Evolutionary conservation across 2,888 invertebrate species (phyloP).

Genomic region (Drosophila heteroneura): DNA sequence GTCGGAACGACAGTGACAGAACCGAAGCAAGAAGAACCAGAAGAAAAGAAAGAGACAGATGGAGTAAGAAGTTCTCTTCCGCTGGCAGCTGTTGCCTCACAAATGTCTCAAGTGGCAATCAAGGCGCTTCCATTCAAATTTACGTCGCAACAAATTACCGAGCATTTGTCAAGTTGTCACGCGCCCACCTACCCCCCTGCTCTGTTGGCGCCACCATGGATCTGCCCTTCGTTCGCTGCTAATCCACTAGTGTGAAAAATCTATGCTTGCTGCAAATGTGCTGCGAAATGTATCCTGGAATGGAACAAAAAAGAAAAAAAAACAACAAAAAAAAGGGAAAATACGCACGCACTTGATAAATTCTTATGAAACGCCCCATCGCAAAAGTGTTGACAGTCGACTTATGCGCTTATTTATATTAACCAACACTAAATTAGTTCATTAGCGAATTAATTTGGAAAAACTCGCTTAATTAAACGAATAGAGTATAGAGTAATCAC

Average conservation of each 20-base stretch:
- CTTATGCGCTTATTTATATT: slow-evolving; percentile 57
- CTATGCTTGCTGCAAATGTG: slow-evolving; percentile 75
- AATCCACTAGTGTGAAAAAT: slow-evolving; percentile 77
- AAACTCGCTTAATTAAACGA: slow-evolving; percentile 32
- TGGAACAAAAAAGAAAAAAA: neutral
- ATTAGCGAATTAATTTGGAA: slow-evolving; percentile 42
- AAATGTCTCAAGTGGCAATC: slow-evolving; percentile 85
- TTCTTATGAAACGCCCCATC: slow-evolving; percentile 48
- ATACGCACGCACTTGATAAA: slow-evolving; percentile 53
- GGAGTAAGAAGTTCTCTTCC: slow-evolving; percentile 59
- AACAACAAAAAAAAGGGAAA: slow-evolving; percentile 1
- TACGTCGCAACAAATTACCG: slow-evolving; percentile 83
- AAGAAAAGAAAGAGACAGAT: slow-evolving; percentile 8
- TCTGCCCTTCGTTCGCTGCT: slow-evolving; percentile 15
- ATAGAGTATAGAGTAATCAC: neutral
- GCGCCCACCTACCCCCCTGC: neutral
- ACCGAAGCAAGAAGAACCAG: neutral
- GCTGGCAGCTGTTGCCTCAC: slow-evolving; percentile 78
- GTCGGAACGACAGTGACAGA: slow-evolving; percentile 18
- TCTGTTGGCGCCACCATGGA: neutral
- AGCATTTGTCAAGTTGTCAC: slow-evolving; percentile 83
- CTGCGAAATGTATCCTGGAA: slow-evolving; percentile 67
- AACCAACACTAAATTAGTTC: slow-evolving; percentile 46
- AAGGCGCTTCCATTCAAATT: slow-evolving; percentile 84
- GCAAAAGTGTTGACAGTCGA: slow-evolving; percentile 69